phyloP scores from a whole-genome alignment of 2,888 invertebrate genomes.

The Eupithecia inturbata region DNA sequence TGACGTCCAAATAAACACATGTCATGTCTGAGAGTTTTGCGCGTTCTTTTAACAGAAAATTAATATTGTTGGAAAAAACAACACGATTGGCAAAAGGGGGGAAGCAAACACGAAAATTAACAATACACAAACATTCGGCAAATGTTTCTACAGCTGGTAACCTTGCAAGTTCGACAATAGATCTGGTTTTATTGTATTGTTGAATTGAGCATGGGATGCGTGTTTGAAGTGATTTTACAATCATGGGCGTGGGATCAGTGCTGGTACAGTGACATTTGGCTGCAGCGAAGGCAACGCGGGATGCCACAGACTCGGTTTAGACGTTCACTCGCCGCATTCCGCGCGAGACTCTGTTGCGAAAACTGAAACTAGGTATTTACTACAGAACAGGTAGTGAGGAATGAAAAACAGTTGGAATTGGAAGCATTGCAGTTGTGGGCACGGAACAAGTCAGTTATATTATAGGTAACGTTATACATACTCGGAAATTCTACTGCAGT shows the following conservation, averaged over 20 bases:
- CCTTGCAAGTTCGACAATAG: conserved; percentile 48
- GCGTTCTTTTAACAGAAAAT: conserved; percentile 19
- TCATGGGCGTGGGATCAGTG: conserved; percentile 61
- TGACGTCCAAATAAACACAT: conserved; percentile 45
- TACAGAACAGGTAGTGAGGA: conserved; percentile 40
- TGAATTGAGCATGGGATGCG: conserved; percentile 35
- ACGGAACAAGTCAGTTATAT: conserved; percentile 13
- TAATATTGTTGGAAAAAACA: conserved; percentile 37
- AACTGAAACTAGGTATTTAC: conserved; percentile 55
- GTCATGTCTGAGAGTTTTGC: conserved; percentile 15
- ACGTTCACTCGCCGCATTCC: conserved; percentile 80
- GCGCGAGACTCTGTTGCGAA: conserved; percentile 61
- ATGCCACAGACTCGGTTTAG: conserved; percentile 63
- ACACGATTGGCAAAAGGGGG: conserved; percentile 48
- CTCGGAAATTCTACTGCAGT: not conserved
- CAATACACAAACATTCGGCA: conserved; percentile 49
- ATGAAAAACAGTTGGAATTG: conserved; percentile 32
- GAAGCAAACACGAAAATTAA: conserved; percentile 57
- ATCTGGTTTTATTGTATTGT: conserved; percentile 41
- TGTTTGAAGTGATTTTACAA: conserved; percentile 48
- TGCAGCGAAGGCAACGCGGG: conserved; percentile 62
- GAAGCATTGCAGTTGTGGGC: conserved; percentile 23
- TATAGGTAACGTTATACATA: not conserved
- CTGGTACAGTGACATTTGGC: conserved; percentile 74
- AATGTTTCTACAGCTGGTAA: conserved; percentile 64